These are phyloP conservation scores for Orius insidiosus DNA, from an alignment of 1,140 invertebrate genomes.

Conservation along the genomic window DNA sequence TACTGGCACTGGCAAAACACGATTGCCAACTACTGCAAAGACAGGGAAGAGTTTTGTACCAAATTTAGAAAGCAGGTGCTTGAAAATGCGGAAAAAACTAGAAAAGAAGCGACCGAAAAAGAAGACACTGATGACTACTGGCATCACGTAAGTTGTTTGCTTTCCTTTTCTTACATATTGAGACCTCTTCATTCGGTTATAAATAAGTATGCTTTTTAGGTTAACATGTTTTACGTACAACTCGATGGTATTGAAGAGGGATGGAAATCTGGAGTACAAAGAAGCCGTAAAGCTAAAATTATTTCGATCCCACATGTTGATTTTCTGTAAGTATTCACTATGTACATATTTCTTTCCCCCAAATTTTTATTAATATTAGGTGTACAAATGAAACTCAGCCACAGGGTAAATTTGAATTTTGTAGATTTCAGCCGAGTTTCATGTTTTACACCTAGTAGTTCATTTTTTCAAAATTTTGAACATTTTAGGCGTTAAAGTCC, in stretches of 20 bases:
- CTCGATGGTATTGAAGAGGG: conserved; percentile 47
- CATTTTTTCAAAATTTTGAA: no score
- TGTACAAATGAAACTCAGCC: no score
- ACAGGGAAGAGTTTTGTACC: conserved; percentile 45
- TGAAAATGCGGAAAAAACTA: conserved; percentile 41
- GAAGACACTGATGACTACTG: conserved; percentile 44
- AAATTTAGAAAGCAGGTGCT: conserved; percentile 45
- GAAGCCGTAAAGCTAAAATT: conserved; percentile 39
- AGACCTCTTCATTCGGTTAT: no score
- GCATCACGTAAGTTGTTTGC: conserved; percentile 69
- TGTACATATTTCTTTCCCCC: no score
- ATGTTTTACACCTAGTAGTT: no score
- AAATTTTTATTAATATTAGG: no score
- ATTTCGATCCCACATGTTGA: conserved; percentile 36
- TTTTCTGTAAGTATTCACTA: conserved; percentile 33
- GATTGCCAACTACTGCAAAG: conserved; percentile 46
- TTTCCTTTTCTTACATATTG: no score
- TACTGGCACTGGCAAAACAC: conserved; percentile 66
- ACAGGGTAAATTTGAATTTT: no score
- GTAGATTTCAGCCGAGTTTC: no score
- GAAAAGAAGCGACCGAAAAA: conserved; percentile 31
- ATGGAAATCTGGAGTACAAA: conserved; percentile 43
- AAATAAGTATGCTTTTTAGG: no score
- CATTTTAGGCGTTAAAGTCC: no score
- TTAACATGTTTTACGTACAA: conserved; percentile 50